Percentiles rank a stretch among this genome's conserved stretches.
These are phyloP conservation scores for Eucidaris tribuloides DNA, from an alignment of 35 echinoderm and acorn worm species.

Conservation along the genomic window DNA sequence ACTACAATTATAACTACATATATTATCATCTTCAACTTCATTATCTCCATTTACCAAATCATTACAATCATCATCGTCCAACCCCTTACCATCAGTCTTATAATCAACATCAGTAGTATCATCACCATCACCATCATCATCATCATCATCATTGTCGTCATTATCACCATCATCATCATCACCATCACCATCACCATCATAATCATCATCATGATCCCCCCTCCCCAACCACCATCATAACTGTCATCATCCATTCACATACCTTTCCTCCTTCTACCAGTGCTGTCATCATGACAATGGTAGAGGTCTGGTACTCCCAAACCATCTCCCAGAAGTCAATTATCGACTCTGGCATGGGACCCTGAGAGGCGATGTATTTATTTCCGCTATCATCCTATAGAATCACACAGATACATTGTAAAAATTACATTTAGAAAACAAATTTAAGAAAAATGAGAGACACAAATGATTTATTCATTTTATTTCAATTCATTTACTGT, in stretches of 20 bases:
- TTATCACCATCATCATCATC: background rate
- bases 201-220: slow-evolving; percentile 31
- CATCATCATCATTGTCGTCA: background rate
- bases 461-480: too few species aligned
- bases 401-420: background rate
- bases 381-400: slow-evolving; percentile 20
- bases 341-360: slow-evolving; percentile 55
- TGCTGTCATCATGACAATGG: slow-evolving; percentile 81
- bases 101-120: background rate
- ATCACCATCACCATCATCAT: background rate
- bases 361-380: slow-evolving; percentile 73
- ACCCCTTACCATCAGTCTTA: background rate
- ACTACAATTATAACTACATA: too few species aligned
- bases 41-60: background rate
- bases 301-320: slow-evolving; percentile 61
- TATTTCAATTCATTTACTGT: too few species aligned
- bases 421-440: too few species aligned
- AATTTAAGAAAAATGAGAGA: too few species aligned
- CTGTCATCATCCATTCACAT: too few species aligned
- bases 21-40: background rate
- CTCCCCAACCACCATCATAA: slow-evolving; percentile 58
- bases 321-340: slow-evolving; percentile 88
- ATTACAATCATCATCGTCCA: background rate
- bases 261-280: slow-evolving; percentile 75
- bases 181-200: background rate